These are phyloP conservation scores for Schizothorax lantsangensis DNA, from an alignment of 2,797 vertebrate species.

Conservation along the genomic window DNA sequence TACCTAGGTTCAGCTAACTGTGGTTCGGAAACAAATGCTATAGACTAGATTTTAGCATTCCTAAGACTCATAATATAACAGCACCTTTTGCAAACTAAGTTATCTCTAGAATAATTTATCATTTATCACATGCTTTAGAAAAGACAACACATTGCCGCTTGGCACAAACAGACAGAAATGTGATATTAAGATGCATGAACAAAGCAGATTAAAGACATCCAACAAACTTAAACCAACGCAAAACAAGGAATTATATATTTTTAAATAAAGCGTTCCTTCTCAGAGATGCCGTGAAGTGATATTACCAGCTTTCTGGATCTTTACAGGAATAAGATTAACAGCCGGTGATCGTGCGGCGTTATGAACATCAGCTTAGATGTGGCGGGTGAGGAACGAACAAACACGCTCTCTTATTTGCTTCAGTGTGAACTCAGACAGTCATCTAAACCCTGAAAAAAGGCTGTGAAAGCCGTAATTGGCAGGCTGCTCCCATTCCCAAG, in stretches of 20 bases:
- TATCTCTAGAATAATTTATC: slow-evolving; percentile 20
- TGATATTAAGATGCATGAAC: slow-evolving; percentile 30
- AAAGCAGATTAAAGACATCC: slow-evolving; percentile 32
- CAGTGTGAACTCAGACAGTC: slow-evolving; percentile 73
- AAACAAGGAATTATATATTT: slow-evolving; percentile 40
- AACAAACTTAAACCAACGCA: slow-evolving; percentile 22
- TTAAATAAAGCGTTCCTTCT: slow-evolving; percentile 24
- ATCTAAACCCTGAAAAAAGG: slow-evolving; percentile 75
- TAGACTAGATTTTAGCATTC: not conserved
- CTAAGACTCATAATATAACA: not conserved
- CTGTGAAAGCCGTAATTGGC: slow-evolving; percentile 79
- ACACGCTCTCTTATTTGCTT: slow-evolving; percentile 76
- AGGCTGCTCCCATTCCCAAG: slow-evolving; percentile 77
- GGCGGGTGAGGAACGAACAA: slow-evolving; percentile 68
- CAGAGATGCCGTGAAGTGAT: slow-evolving; percentile 18
- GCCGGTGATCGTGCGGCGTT: slow-evolving; percentile 43
- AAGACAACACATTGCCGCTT: slow-evolving; percentile 1
- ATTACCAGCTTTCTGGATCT: slow-evolving; percentile 22
- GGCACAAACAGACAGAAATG: slow-evolving; percentile 30
- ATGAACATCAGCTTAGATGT: slow-evolving; percentile 48
- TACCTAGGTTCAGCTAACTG: not conserved
- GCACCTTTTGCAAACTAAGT: not conserved
- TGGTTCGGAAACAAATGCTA: not conserved
- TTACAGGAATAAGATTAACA: slow-evolving; percentile 41
- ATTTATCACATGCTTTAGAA: slow-evolving; percentile 30